These are phyloP conservation scores for Autographa pulchrina DNA, from an alignment of 2,888 invertebrate species.

Conservation along the genomic window DNA sequence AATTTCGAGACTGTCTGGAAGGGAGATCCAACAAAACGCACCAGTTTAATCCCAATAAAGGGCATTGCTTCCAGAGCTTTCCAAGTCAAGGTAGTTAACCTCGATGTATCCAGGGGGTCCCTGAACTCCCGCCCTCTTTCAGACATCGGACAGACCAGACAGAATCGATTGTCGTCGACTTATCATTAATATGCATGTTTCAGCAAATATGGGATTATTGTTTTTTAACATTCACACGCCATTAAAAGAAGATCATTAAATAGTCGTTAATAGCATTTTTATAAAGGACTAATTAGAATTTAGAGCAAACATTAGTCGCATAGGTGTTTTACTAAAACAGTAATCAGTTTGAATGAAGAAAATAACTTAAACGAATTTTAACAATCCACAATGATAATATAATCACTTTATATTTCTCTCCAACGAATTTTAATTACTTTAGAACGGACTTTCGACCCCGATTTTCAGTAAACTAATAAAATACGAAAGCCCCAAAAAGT, in stretches of 20 bases:
- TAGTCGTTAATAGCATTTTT: too few species aligned
- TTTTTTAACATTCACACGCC: background rate
- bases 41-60: background rate
- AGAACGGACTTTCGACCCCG: background rate
- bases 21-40: too few species aligned
- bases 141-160: background rate
- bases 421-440: background rate
- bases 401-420: background rate
- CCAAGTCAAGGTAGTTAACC: conserved; percentile 5
- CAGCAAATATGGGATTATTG: background rate
- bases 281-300: too few species aligned
- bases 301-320: background rate
- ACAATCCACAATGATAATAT: background rate
- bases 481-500: background rate
- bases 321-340: too few species aligned
- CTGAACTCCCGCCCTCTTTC: background rate
- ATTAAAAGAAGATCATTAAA: too few species aligned
- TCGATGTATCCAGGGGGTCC: background rate
- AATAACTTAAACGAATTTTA: background rate
- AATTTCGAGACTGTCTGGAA: background rate
- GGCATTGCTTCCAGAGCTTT: background rate
- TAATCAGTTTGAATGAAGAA: too few species aligned
- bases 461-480: background rate
- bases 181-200: background rate
- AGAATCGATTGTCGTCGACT: background rate